These are phyloP conservation scores for Cetoscarus ocellatus DNA, from an alignment of 2,797 vertebrate species.

Conservation along the genomic window DNA sequence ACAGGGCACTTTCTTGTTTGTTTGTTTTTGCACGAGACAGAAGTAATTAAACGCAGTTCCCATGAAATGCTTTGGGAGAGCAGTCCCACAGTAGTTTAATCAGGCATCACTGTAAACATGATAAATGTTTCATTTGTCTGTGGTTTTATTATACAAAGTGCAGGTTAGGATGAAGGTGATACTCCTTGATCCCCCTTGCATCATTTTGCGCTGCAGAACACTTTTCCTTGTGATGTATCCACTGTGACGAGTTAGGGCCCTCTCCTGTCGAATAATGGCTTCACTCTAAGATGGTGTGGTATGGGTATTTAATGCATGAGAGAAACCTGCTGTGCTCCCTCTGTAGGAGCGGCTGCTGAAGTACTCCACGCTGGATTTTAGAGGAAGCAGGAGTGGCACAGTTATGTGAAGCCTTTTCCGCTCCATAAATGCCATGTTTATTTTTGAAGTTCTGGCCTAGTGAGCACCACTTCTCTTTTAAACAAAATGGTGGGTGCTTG, in stretches of 20 bases:
- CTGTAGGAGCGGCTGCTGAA: conserved; percentile 59
- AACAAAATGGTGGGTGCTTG: conserved; percentile 70
- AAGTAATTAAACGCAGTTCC: no score
- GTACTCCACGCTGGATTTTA: conserved; percentile 40
- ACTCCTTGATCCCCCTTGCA: background rate
- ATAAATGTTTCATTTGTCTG: no score
- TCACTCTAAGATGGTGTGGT: background rate
- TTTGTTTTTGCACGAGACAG: no score
- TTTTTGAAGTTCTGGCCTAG: conserved; percentile 77
- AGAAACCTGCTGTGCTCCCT: conserved; percentile 41
- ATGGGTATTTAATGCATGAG: conserved; percentile 34
- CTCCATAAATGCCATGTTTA: conserved; percentile 78
- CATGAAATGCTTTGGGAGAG: no score
- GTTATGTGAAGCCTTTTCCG: conserved; percentile 68
- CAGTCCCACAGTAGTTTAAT: no score
- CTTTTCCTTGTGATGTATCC: background rate
- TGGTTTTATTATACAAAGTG: no score
- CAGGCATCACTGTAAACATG: no score
- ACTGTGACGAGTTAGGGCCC: background rate
- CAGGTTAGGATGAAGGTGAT: no score
- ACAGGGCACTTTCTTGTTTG: no score
- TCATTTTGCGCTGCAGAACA: background rate
- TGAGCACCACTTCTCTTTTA: conserved; percentile 68
- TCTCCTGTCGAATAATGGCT: background rate
- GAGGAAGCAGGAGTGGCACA: conserved; percentile 71